Percentiles rank a stretch among this genome's conserved stretches.
phyloP scores from a whole-genome alignment of 92 coral and sea anemone species.

The Actinernus sp. region DNA sequence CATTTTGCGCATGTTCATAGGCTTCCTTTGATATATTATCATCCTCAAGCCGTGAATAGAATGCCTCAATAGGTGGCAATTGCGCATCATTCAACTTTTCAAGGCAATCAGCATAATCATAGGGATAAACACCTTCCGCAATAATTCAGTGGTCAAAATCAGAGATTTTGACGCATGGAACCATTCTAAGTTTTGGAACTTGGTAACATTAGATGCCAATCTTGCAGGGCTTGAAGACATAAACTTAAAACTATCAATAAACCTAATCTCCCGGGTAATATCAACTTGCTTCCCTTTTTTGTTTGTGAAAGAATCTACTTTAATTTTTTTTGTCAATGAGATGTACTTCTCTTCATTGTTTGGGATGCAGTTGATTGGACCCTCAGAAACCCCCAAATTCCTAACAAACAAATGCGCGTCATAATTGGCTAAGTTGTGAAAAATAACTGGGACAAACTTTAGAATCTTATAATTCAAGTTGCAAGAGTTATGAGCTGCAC shows the following conservation, averaged over 20 bases:
- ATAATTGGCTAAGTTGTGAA: slow-evolving; percentile 56
- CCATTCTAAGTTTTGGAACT: no score
- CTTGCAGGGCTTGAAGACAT: slow-evolving; percentile 26
- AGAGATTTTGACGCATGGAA: no score
- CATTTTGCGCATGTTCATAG: no score
- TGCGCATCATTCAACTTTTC: no score
- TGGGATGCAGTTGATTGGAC: slow-evolving; percentile 49
- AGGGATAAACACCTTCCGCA: slow-evolving; percentile 42
- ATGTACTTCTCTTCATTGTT: slow-evolving; percentile 68
- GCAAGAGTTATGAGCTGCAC: slow-evolving; percentile 46
- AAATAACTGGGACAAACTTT: slow-evolving; percentile 54
- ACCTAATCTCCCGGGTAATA: no score
- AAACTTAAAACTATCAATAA: slow-evolving; percentile 49
- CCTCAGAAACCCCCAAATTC: slow-evolving; percentile 36
- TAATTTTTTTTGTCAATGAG: slow-evolving; percentile 38
- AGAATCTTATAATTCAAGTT: slow-evolving; percentile 35
- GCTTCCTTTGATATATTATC: slow-evolving; percentile 17
- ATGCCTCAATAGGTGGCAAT: slow-evolving; percentile 31
- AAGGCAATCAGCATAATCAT: slow-evolving; percentile 19
- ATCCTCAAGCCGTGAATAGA: slow-evolving; percentile 22
- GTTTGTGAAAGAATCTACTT: no score
- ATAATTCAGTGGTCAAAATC: no score
- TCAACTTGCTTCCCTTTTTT: slow-evolving; percentile 28
- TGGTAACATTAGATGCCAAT: slow-evolving; percentile 24
- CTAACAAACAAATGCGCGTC: slow-evolving; percentile 64